A percentile compares a stretch with the other conserved stretches of the same genome.
These are phyloP conservation scores for Naso thynnoides DNA, from an alignment of 2,797 vertebrate species.

Conservation along the genomic window DNA sequence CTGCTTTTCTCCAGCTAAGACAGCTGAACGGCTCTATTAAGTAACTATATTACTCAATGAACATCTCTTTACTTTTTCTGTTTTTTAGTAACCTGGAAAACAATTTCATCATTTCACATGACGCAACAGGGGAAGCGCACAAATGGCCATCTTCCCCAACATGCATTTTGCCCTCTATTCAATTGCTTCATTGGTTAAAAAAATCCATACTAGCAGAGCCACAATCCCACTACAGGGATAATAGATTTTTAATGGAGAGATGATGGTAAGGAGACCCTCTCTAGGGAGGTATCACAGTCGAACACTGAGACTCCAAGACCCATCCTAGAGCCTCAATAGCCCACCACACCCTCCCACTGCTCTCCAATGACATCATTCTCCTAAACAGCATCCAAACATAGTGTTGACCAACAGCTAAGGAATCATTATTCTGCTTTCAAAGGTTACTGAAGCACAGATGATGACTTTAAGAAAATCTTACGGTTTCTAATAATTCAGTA, in stretches of 20 bases:
- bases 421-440: slow-evolving; percentile 30
- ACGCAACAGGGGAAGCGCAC: slow-evolving; percentile 14
- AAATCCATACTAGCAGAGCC: slow-evolving; percentile 80
- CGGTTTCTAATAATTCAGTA: not conserved
- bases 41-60: not conserved
- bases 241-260: slow-evolving; percentile 85
- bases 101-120: slow-evolving; percentile 4
- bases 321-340: slow-evolving; percentile 70
- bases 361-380: slow-evolving; percentile 80
- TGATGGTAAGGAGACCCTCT: slow-evolving; percentile 84
- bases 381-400: slow-evolving; percentile 74
- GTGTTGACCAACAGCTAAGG: slow-evolving; percentile 56
- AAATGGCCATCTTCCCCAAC: slow-evolving; percentile 43
- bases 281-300: slow-evolving; percentile 78
- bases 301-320: slow-evolving; percentile 76
- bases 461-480: slow-evolving; percentile 1
- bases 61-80: not conserved
- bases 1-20: not conserved
- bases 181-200: slow-evolving; percentile 80
- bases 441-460: slow-evolving; percentile 29
- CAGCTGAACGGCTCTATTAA: not conserved
- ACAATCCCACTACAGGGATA: slow-evolving; percentile 80
- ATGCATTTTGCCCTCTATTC: slow-evolving; percentile 67
- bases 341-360: slow-evolving; percentile 58
- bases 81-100: slow-evolving; percentile 4